phyloP scores from a whole-genome alignment of 1,140 invertebrate species.

The Sinonovacula constricta region DNA sequence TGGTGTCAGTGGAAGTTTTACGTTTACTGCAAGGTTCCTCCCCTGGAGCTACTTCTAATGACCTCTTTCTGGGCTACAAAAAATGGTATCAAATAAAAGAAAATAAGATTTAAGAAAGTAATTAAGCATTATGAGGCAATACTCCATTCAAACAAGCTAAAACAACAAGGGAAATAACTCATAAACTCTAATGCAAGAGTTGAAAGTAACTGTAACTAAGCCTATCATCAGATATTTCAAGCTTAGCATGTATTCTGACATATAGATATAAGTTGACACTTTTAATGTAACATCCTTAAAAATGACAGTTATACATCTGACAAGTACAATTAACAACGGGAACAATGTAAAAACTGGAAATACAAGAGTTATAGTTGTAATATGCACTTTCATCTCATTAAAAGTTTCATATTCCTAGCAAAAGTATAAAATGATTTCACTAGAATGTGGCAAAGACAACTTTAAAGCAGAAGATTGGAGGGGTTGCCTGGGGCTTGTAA shows the following conservation, averaged over 20 bases:
- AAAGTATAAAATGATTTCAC: too few species aligned
- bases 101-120: neutral
- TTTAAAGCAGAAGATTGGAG: too few species aligned
- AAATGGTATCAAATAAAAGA: conserved; percentile 1
- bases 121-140: neutral
- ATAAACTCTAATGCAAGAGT: too few species aligned
- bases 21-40: conserved; percentile 49
- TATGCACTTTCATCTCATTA: too few species aligned
- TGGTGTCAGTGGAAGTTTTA: conserved; percentile 54
- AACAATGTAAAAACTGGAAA: too few species aligned
- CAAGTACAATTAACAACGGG: too few species aligned
- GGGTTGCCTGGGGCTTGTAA: too few species aligned
- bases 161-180: neutral
- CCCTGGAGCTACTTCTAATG: conserved; percentile 33
- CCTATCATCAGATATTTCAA: neutral
- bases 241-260: neutral
- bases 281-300: neutral
- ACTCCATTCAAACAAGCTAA: neutral
- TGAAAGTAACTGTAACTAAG: neutral
- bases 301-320: too few species aligned
- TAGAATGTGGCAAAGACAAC: too few species aligned
- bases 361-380: too few species aligned
- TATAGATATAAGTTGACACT: neutral
- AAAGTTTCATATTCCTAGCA: too few species aligned
- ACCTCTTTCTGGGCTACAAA: conserved; percentile 55